Percentiles rank a stretch among this genome's conserved stretches.
Conservation (phyloP, 2,888 invertebrate species). For the Idaea straminata region DNA sequence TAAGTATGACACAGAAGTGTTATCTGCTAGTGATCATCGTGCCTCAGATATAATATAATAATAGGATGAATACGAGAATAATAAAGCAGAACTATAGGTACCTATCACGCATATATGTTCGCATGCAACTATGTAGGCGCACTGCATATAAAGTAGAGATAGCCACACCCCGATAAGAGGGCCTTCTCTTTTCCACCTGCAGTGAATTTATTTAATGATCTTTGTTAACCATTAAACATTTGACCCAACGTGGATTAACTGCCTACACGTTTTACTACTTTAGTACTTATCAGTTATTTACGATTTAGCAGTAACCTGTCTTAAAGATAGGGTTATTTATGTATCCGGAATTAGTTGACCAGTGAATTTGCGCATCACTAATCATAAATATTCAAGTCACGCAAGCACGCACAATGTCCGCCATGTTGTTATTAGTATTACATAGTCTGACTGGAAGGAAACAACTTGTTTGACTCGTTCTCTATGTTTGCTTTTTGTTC, state of each 20-base stretch:
- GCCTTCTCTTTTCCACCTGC: slow-evolving; percentile 55
- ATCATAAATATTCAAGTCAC: slow-evolving; percentile 31
- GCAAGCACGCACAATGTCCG: slow-evolving; percentile 49
- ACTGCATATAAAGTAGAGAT: slow-evolving; percentile 67
- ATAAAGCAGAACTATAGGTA: neutral
- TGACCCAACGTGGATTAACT: slow-evolving; percentile 27
- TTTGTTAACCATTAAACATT: slow-evolving; percentile 23
- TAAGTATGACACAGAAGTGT: slow-evolving; percentile 22
- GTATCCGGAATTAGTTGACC: slow-evolving; percentile 50
- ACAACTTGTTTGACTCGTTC: slow-evolving; percentile 57
- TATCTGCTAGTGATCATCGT: slow-evolving; percentile 46
- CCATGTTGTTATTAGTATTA: slow-evolving; percentile 68
- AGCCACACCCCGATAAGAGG: slow-evolving; percentile 68
- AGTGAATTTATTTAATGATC: slow-evolving; percentile 24
- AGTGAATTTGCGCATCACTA: slow-evolving; percentile 46
- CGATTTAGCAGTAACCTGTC: slow-evolving; percentile 34
- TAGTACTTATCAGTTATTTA: slow-evolving; percentile 44
- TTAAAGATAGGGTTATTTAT: slow-evolving; percentile 25
- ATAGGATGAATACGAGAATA: slow-evolving; percentile 47
- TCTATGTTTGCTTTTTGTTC: slow-evolving; percentile 67
- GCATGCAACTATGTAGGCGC: slow-evolving; percentile 60
- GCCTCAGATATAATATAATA: slow-evolving; percentile 63
- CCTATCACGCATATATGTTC: slow-evolving; percentile 32
- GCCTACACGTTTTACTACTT: slow-evolving; percentile 11
- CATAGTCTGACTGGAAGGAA: slow-evolving; percentile 56